Conservation (phyloP, 2,888 invertebrate species). For the Ptilodon capucinus region DNA sequence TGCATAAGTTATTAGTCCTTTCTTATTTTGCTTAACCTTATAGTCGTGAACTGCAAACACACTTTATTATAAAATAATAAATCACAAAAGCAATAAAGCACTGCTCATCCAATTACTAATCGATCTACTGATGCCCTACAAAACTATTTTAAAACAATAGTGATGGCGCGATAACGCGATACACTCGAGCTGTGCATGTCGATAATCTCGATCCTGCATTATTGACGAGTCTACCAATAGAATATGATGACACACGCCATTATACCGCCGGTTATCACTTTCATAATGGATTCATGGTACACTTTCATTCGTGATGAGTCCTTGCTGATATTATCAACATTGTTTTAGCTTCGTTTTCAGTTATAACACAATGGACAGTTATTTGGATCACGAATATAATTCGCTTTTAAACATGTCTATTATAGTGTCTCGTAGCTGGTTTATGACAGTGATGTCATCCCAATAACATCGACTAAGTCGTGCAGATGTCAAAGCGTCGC, state of each 20-base stretch:
- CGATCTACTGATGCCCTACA: constrained; percentile 61
- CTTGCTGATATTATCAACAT: constrained; percentile 16
- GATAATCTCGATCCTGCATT: constrained; percentile 76
- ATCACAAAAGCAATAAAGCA: constrained; percentile 24
- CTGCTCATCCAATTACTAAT: constrained; percentile 51
- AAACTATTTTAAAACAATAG: constrained; percentile 71
- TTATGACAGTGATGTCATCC: not conserved
- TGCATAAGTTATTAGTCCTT: too few relatives aligned
- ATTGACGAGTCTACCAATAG: constrained; percentile 71
- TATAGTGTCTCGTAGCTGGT: too few relatives aligned
- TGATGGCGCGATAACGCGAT: constrained; percentile 69
- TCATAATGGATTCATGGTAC: constrained; percentile 61
- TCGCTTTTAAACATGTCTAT: too few relatives aligned
- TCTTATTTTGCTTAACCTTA: too few relatives aligned
- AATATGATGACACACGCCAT: constrained; percentile 77
- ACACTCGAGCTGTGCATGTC: constrained; percentile 71
- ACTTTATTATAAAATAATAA: constrained; percentile 2
- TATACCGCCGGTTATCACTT: constrained; percentile 61
- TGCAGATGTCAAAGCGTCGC: constrained; percentile 1
- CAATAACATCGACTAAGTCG: not conserved
- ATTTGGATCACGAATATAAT: too few relatives aligned
- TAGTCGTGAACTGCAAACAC: not conserved
- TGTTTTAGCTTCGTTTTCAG: not conserved
- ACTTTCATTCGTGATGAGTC: constrained; percentile 60
- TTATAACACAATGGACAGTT: too few relatives aligned